Conservation (phyloP, 2,888 invertebrate genomes). For the Pseudococcus longispinus region DNA sequence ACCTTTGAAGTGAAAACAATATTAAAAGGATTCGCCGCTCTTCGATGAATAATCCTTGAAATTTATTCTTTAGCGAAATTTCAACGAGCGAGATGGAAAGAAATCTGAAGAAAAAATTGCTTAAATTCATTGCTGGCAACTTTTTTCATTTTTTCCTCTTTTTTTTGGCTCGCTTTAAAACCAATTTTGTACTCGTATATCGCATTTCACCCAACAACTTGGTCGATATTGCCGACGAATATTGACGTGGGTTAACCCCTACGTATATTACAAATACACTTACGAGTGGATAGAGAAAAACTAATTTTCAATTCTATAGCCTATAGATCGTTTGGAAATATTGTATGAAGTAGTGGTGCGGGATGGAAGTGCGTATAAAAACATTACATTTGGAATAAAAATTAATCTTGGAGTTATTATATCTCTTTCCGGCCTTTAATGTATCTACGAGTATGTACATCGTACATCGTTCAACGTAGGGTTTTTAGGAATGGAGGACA, state of each 20-base stretch:
- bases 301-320: not conserved
- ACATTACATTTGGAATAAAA: not conserved
- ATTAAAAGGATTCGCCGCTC: not conserved
- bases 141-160: not conserved
- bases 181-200: not conserved
- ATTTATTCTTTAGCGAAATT: not conserved
- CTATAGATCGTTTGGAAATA: not conserved
- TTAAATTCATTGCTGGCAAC: not conserved
- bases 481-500: too few species aligned
- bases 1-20: not conserved
- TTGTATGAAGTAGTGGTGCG: not conserved
- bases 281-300: not conserved
- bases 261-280: not conserved
- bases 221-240: conserved; percentile 8
- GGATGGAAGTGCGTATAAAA: not conserved
- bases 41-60: not conserved
- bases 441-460: too few species aligned
- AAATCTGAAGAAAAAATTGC: not conserved
- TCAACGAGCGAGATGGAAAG: not conserved
- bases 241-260: not conserved
- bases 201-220: not conserved
- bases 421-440: too few species aligned
- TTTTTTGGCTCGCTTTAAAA: conserved; percentile 3
- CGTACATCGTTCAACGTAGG: too few species aligned
- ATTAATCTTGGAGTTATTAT: not conserved